These are phyloP conservation scores for Parazoanthus darwini DNA, from an alignment of 92 coral and sea anemone genomes.

Conservation along the genomic window DNA sequence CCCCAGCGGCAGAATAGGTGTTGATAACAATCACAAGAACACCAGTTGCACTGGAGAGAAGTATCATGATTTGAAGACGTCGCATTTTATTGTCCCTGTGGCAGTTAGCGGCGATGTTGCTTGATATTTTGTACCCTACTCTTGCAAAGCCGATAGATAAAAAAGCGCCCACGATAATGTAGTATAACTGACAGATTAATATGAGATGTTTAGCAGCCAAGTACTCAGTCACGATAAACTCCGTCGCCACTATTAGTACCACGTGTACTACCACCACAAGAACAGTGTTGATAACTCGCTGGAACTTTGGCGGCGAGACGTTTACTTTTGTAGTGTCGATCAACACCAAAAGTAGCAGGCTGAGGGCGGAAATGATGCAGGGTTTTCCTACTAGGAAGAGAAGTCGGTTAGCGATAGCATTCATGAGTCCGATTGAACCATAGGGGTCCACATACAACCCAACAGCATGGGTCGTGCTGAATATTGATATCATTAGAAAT, in stretches of 20 bases:
- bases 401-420: slow-evolving; percentile 52
- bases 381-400: slow-evolving; percentile 88
- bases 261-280: slow-evolving; percentile 74
- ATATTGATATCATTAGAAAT: slow-evolving; percentile 62
- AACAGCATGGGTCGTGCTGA: slow-evolving; percentile 73
- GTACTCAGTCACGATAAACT: slow-evolving; percentile 67
- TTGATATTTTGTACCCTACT: slow-evolving; percentile 78
- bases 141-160: slow-evolving; percentile 69
- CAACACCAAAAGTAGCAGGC: slow-evolving; percentile 81
- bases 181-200: slow-evolving; percentile 79
- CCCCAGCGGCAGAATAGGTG: slow-evolving; percentile 85
- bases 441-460: slow-evolving; percentile 74
- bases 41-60: slow-evolving; percentile 62
- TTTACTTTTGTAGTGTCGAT: slow-evolving; percentile 93
- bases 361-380: slow-evolving; percentile 81
- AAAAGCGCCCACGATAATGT: slow-evolving; percentile 59
- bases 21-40: slow-evolving; percentile 52
- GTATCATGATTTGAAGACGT: slow-evolving; percentile 69
- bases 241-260: slow-evolving; percentile 69
- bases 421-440: slow-evolving; percentile 58
- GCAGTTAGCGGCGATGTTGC: slow-evolving; percentile 59
- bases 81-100: slow-evolving; percentile 64
- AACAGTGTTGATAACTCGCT: slow-evolving; percentile 65
- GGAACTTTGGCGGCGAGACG: slow-evolving; percentile 88
- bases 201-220: slow-evolving; percentile 75